phyloP scores from a whole-genome alignment of 1,140 invertebrate genomes.

The Atta cephalotes region DNA sequence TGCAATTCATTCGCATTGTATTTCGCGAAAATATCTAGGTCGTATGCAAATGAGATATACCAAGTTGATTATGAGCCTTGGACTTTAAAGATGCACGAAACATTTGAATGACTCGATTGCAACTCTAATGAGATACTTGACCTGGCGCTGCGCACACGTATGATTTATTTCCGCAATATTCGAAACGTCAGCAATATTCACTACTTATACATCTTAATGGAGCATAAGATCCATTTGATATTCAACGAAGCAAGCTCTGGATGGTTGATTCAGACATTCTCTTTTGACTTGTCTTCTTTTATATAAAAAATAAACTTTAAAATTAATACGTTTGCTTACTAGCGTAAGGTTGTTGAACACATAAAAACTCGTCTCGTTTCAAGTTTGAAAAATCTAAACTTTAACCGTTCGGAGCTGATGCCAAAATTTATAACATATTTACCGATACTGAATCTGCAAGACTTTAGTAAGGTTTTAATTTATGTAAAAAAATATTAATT shows the following conservation, averaged over 20 bases:
- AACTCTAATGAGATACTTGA: slow-evolving; percentile 57
- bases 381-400: neutral
- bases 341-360: neutral
- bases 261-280: slow-evolving; percentile 35
- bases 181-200: slow-evolving; percentile 24
- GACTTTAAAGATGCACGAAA: slow-evolving; percentile 15
- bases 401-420: neutral
- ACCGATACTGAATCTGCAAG: too few relatives aligned
- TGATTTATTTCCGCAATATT: slow-evolving; percentile 61
- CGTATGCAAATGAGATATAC: neutral
- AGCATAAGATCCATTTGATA: slow-evolving; percentile 5
- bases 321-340: neutral
- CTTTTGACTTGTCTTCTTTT: neutral
- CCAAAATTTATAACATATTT: too few relatives aligned
- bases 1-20: slow-evolving; percentile 11
- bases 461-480: too few relatives aligned
- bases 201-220: slow-evolving; percentile 11
- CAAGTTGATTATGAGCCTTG: neutral
- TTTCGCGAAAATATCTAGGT: slow-evolving; percentile 40
- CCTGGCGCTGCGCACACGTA: neutral
- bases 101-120: slow-evolving; percentile 14
- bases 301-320: neutral
- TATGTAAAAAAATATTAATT: too few relatives aligned
- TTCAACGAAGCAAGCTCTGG: neutral
- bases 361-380: slow-evolving; percentile 8